Evolutionary conservation across 2,797 vertebrate genomes (phyloP).

Genomic region (Peromyscus melanophrys): DNA sequence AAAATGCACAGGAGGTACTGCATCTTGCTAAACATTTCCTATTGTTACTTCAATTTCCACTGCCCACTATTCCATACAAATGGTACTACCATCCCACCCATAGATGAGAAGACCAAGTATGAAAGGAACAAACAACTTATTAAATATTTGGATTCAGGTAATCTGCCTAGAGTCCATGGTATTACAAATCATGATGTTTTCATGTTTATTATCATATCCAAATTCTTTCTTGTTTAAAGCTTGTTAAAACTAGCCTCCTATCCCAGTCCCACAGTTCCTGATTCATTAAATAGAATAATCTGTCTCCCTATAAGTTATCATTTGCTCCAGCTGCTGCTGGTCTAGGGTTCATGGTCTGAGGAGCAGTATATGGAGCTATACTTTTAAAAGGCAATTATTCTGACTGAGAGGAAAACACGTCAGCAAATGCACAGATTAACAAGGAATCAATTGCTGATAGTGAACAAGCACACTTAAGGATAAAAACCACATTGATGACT

Average conservation of each 20-base stretch:
- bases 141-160: conserved; percentile 37
- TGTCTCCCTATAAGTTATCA: not conserved
- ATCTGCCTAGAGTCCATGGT: not conserved
- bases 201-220: not conserved
- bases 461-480: not conserved
- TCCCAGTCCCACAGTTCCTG: not conserved
- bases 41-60: conserved; percentile 25
- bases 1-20: not conserved
- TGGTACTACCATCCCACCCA: not conserved
- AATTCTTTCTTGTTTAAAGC: not conserved
- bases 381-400: not conserved
- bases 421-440: not conserved
- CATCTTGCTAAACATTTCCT: not conserved
- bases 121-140: not conserved
- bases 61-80: not conserved
- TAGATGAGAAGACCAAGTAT: conserved; percentile 13
- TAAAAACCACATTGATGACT: not conserved
- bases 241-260: not conserved
- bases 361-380: not conserved
- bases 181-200: not conserved
- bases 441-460: not conserved
- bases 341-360: not conserved
- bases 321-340: not conserved
- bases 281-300: not conserved
- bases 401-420: not conserved